Evolutionary conservation across 2,797 vertebrate genomes (phyloP).

Genomic region (Lates japonicus): DNA sequence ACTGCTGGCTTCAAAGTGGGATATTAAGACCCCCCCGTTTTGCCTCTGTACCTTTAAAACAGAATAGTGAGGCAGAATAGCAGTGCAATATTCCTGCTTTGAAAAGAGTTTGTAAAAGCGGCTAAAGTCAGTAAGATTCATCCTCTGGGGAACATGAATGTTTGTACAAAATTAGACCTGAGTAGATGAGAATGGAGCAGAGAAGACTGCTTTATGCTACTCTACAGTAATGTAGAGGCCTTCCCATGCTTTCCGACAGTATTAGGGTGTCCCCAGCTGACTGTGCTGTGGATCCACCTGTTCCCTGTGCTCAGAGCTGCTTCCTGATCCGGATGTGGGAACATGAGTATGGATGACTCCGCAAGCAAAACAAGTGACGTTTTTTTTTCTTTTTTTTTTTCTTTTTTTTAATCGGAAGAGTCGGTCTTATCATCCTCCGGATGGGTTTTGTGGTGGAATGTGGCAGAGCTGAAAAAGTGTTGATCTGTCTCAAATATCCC

Average conservation of each 20-base stretch:
- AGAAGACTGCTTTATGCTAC: not conserved
- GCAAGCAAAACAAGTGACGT: slow-evolving; percentile 57
- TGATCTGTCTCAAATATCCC: slow-evolving; percentile 47
- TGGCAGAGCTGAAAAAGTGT: slow-evolving; percentile 47
- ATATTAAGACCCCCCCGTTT: no score
- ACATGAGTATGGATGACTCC: slow-evolving; percentile 67
- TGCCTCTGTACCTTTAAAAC: no score
- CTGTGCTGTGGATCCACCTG: slow-evolving; percentile 71
- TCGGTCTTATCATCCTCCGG: slow-evolving; percentile 53
- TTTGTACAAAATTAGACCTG: not conserved
- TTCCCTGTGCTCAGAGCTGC: slow-evolving; percentile 66
- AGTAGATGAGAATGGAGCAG: not conserved
- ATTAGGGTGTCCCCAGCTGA: slow-evolving; percentile 38
- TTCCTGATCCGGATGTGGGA: slow-evolving; percentile 74
- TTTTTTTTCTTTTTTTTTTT: slow-evolving; percentile 28
- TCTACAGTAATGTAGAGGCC: not conserved
- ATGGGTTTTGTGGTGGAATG: slow-evolving; percentile 66
- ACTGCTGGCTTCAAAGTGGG: no score
- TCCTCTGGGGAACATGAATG: not conserved
- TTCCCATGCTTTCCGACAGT: slow-evolving; percentile 10
- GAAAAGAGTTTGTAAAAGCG: no score
- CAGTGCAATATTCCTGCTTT: no score
- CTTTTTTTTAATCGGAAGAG: slow-evolving; percentile 46
- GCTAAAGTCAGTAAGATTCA: not conserved
- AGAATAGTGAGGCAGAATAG: no score